Percentiles rank a stretch among this genome's conserved stretches.
Conservation (phyloP, 2,797 vertebrate genomes). For the Notamacropus eugenii region DNA sequence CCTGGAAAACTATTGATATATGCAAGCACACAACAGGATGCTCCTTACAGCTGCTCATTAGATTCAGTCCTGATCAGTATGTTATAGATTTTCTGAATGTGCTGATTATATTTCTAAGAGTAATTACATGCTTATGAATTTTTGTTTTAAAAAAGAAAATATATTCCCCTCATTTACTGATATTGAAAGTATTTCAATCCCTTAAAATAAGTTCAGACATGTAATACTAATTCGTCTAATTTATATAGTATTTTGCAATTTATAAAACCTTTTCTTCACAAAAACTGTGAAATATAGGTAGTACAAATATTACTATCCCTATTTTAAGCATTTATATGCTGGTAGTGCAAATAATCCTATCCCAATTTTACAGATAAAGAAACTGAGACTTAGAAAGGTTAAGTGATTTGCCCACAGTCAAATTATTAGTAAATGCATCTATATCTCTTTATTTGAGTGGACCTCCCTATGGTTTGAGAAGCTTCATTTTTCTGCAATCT, state of each 20-base stretch:
- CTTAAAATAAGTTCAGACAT: slow-evolving; percentile 2
- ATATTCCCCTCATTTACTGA: not conserved
- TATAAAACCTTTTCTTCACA: not conserved
- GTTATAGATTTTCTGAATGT: slow-evolving; percentile 20
- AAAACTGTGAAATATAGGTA: not conserved
- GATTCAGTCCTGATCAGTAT: slow-evolving; percentile 15
- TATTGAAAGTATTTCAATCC: slow-evolving; percentile 1
- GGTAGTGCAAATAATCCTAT: not conserved
- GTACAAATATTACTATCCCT: not conserved
- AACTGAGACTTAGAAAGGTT: not conserved
- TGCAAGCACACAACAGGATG: slow-evolving; percentile 64
- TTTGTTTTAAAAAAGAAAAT: slow-evolving; percentile 39
- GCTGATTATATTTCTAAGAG: not conserved
- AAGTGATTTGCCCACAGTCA: not conserved
- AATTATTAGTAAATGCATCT: not conserved
- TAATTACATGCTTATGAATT: not conserved
- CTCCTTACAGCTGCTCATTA: slow-evolving; percentile 46
- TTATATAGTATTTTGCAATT: not conserved
- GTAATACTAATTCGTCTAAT: not conserved
- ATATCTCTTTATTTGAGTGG: not conserved
- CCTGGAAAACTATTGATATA: slow-evolving; percentile 50
- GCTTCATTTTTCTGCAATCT: not conserved
- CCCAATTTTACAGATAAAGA: not conserved
- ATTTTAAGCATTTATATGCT: not conserved
- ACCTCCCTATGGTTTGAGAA: not conserved